Percentiles rank a stretch among this genome's conserved stretches.
Conservation (phyloP, 1,140 invertebrate species). For the Aplysia californica region DNA sequence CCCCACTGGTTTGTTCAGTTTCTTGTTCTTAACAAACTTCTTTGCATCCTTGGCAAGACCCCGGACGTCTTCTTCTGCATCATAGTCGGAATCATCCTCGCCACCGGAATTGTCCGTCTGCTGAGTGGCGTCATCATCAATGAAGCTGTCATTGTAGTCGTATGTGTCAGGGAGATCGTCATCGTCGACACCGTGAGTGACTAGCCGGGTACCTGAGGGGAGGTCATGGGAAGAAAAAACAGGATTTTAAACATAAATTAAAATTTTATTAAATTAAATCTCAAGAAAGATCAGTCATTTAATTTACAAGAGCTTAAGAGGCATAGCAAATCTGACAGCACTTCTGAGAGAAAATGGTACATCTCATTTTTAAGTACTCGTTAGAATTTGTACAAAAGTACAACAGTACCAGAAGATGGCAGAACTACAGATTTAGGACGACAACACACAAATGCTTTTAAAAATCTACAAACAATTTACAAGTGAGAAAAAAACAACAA, state of each 20-base stretch:
- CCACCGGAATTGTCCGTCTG: slow-evolving; percentile 11
- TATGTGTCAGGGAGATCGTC: slow-evolving; percentile 44
- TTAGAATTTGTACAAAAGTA: no score
- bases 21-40: slow-evolving; percentile 48
- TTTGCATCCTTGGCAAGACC: slow-evolving; percentile 43
- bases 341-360: no score
- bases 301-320: no score
- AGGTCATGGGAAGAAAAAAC: neutral
- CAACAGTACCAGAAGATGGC: no score
- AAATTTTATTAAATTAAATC: neutral
- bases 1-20: slow-evolving; percentile 32
- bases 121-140: slow-evolving; percentile 42
- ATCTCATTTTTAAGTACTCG: no score
- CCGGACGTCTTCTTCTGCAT: slow-evolving; percentile 37
- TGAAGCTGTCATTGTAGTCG: no score
- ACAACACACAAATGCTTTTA: no score
- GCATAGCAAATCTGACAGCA: no score
- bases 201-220: slow-evolving; percentile 20
- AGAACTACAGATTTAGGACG: no score
- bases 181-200: slow-evolving; percentile 41
- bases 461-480: no score
- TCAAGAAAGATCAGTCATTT: no score
- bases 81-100: slow-evolving; percentile 37
- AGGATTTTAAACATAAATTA: neutral
- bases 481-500: no score